These are phyloP conservation scores for Steatocranus sp. DNA, from an alignment of 2,797 vertebrate genomes.

Conservation along the genomic window DNA sequence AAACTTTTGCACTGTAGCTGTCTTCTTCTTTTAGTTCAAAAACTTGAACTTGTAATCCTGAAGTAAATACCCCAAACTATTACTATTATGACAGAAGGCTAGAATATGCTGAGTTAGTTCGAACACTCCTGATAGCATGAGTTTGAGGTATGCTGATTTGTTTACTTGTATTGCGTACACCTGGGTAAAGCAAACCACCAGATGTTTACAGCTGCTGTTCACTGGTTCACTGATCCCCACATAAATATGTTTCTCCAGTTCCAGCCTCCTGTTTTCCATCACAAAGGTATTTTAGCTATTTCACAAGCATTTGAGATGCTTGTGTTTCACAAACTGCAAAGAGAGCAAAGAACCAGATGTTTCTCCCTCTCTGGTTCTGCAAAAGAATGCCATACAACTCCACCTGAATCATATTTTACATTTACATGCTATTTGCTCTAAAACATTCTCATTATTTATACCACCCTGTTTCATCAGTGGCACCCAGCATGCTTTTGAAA, in stretches of 20 bases:
- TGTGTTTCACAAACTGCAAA: not conserved
- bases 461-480: not conserved
- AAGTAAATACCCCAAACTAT: not conserved
- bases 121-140: not conserved
- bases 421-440: not conserved
- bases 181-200: not conserved
- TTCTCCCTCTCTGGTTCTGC: not conserved
- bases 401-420: not conserved
- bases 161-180: not conserved
- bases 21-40: not conserved
- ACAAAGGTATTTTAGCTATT: slow-evolving; percentile 30
- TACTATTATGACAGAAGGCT: not conserved
- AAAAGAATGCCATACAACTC: not conserved
- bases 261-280: not conserved
- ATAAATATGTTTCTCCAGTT: not conserved
- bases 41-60: not conserved
- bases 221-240: not conserved
- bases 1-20: not conserved
- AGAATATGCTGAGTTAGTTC: not conserved
- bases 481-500: not conserved
- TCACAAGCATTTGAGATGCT: not conserved
- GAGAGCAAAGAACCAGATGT: not conserved
- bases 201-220: not conserved
- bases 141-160: not conserved
- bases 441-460: not conserved